phyloP scores from a whole-genome alignment of 2,113 vertebrate species.

The Zosterops hypoxanthus region DNA sequence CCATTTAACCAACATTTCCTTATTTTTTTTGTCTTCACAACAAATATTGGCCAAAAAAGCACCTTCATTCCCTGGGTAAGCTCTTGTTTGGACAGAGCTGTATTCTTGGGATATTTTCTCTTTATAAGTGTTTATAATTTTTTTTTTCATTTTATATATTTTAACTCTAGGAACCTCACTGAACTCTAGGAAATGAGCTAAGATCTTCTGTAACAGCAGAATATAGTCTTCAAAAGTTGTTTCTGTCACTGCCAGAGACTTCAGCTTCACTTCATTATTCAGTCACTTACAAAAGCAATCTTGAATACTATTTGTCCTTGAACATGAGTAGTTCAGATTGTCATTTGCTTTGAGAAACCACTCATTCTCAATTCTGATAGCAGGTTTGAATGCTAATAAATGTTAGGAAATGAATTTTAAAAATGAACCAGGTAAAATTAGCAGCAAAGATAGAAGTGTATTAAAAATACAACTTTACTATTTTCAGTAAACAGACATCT shows the following conservation, averaged over 20 bases:
- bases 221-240: neutral
- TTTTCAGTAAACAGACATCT: conserved; percentile 6
- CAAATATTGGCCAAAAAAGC: neutral
- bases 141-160: neutral
- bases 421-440: neutral
- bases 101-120: neutral
- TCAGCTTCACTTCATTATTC: neutral
- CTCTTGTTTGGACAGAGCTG: neutral
- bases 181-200: neutral
- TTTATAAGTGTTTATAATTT: neutral
- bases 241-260: neutral
- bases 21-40: neutral
- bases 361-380: neutral
- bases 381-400: neutral
- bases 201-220: neutral
- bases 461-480: neutral
- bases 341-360: neutral
- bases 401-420: neutral
- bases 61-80: neutral
- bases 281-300: neutral
- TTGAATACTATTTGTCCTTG: neutral
- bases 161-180: neutral
- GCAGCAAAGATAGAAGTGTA: neutral
- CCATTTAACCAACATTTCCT: neutral
- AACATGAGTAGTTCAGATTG: neutral